phyloP scores from a whole-genome alignment of 2,113 vertebrate species.

The Acrocephalus arundinaceus region DNA sequence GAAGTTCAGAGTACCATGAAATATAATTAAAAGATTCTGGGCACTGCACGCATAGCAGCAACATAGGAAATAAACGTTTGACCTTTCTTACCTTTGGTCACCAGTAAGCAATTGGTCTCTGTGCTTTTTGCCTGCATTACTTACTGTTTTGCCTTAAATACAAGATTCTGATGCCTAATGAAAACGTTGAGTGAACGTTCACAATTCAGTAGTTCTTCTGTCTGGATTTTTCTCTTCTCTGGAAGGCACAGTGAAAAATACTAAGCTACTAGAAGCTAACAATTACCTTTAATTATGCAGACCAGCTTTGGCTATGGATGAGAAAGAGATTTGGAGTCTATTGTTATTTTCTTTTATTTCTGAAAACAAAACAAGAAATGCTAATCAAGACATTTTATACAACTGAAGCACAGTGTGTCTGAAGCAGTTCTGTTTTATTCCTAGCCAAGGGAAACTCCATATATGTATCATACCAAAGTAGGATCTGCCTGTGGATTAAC shows the following conservation, averaged over 20 bases:
- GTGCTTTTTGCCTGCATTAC: background rate
- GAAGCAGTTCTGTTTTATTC: background rate
- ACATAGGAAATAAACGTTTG: constrained; percentile 40
- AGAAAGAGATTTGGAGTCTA: background rate
- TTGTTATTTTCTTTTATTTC: constrained; percentile 11
- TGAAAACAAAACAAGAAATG: constrained; percentile 9
- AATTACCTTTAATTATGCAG: constrained; percentile 1
- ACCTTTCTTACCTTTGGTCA: constrained; percentile 53
- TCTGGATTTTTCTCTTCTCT: constrained; percentile 21
- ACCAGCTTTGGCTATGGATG: background rate
- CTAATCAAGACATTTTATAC: background rate
- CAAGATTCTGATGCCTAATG: background rate
- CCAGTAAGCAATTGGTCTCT: constrained; percentile 25
- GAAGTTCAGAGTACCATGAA: constrained; percentile 55
- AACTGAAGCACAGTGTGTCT: background rate
- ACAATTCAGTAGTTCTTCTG: background rate
- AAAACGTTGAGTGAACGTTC: background rate
- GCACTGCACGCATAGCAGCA: background rate
- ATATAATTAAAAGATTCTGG: constrained; percentile 61
- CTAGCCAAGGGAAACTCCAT: background rate
- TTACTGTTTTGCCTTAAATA: constrained; percentile 35
- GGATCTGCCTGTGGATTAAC: background rate
- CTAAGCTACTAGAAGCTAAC: constrained; percentile 7
- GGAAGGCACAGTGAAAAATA: background rate
- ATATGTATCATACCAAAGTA: background rate